Conservation (phyloP, 2,797 vertebrate genomes). For the Anabacerthia variegaticeps region DNA sequence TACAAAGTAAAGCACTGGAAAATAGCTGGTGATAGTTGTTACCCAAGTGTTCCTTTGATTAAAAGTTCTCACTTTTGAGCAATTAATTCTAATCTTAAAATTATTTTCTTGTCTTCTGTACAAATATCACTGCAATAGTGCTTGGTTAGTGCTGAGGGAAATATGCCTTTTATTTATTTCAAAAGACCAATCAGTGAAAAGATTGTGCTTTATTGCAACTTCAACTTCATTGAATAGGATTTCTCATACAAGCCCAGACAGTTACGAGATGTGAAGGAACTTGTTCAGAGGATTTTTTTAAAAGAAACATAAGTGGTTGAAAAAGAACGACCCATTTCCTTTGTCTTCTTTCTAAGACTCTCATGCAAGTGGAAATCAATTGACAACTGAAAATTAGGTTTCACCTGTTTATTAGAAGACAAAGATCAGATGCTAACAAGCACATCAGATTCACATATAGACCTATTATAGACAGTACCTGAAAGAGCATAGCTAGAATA, state of each 20-base stretch:
- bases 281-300: neutral
- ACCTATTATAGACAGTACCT: neutral
- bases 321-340: fast-evolving
- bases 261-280: neutral
- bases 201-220: neutral
- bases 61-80: neutral
- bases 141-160: neutral
- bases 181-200: neutral
- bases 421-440: neutral
- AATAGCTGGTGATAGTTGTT: neutral
- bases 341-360: neutral
- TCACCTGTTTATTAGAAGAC: neutral
- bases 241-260: neutral
- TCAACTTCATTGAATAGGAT: neutral
- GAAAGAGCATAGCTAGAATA: neutral
- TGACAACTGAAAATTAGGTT: neutral
- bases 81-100: neutral
- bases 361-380: neutral
- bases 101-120: neutral
- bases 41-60: fast-evolving
- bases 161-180: neutral
- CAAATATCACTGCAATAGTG: neutral
- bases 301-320: neutral
- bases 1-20: neutral
- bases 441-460: neutral